Evolutionary conservation across 2,888 invertebrate species (phyloP), one percentile per base, ranked within the genome.

Genomic region (Diloba caeruleocephala): DNA sequence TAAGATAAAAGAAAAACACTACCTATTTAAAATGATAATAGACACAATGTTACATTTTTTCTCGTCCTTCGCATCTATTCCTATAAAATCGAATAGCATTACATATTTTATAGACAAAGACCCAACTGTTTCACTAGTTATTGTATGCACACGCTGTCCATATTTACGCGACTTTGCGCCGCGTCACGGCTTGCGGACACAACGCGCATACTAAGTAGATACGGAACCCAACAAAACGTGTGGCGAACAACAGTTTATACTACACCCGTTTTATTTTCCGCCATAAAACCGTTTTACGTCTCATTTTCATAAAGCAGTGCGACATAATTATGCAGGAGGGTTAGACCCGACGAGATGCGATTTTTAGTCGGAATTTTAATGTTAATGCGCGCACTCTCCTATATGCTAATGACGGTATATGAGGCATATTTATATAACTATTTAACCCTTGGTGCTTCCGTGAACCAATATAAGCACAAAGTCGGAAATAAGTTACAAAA

Each of bases 351-450:
- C n/a, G n/a, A 44, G 78, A 74, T 77, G 81, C 81, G 88, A 90
- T 89, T 90, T 89, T 86, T 87, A 81, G 83, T 65, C 78, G 42
- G 68, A 79, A 80, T 79, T 85, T 89, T 87, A 89, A 90, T 89
- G 89, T 81, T 85, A 89, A 90, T 88, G 56, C 54, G 56, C 45
- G 3, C 45, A 32, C 39, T 28, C 34, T 38, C 76, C 77, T 82
- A 75, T 88, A 90, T 90, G 88, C 77, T 87, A 88, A 90, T 89
- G 76, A 75, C 59, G 57, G 79, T 81, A 82, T 82, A 80, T 78
- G 82, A 79, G 78, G 74, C 42, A 80, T 81, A 82, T 84, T 81
- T 81, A 65, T 82, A 83, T 76, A 75, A 82, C 80, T 84, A 83
- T 85, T 85, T 82, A 82, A 83, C 83, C 81, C 50, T 44, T 32